Evolutionary conservation across 2,797 vertebrate genomes (phyloP).

Genomic region (Melanotaenia boesemani): DNA sequence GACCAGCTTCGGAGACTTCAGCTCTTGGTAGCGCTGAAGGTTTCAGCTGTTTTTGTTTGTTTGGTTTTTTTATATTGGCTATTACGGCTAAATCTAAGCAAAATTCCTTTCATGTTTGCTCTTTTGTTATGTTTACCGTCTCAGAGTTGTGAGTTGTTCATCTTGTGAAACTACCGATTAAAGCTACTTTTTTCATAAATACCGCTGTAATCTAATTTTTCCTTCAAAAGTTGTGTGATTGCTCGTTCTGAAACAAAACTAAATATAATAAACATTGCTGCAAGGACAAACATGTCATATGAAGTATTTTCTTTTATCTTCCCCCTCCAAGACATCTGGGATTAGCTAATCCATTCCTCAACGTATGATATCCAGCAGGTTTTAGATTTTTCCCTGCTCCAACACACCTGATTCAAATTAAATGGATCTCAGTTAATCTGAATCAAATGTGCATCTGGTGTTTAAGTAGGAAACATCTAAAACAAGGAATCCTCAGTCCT

Average conservation of each 20-base stretch:
- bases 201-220: neutral
- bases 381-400: no score
- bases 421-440: no score
- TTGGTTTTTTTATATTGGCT: neutral
- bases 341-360: no score
- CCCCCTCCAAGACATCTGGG: no score
- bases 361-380: no score
- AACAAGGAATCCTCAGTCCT: no score
- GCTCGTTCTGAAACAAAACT: neutral
- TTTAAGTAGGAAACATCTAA: no score
- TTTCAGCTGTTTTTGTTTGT: neutral
- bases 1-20: slow-evolving; percentile 91
- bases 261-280: no score
- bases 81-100: neutral
- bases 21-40: slow-evolving; percentile 89
- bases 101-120: neutral
- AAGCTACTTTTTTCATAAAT: slow-evolving; percentile 31
- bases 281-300: no score
- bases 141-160: neutral
- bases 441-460: no score
- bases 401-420: no score
- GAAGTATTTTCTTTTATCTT: no score
- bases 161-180: slow-evolving; percentile 41
- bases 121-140: slow-evolving; percentile 9
- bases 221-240: neutral